phyloP scores from a whole-genome alignment of 2,113 vertebrate genomes.

The Stercorarius parasiticus region DNA sequence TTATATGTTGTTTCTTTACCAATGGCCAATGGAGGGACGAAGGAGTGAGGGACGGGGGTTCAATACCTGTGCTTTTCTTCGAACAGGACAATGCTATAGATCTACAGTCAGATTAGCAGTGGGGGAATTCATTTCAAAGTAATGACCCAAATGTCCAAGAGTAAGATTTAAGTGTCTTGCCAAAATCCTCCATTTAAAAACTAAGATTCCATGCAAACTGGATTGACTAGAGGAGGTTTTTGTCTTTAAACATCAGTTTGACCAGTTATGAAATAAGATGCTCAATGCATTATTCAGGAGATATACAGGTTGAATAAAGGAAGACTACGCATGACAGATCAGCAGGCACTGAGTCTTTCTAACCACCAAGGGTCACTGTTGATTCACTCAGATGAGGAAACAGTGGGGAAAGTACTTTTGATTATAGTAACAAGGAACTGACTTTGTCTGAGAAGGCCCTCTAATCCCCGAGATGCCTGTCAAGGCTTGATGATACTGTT shows the following conservation, averaged over 20 bases:
- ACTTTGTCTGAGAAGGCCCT: not conserved
- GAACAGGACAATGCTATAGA: not conserved
- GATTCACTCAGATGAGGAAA: constrained; percentile 14
- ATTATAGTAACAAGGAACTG: not conserved
- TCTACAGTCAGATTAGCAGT: not conserved
- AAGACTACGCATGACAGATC: not conserved
- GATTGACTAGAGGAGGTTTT: not conserved
- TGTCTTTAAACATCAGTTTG: not conserved
- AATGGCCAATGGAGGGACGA: not conserved
- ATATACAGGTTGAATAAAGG: not conserved
- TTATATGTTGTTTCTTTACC: not conserved
- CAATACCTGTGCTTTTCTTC: not conserved
- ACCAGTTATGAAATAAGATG: not conserved
- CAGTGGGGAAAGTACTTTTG: not conserved
- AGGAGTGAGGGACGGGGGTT: not conserved
- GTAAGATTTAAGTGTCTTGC: not conserved
- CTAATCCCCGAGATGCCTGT: not conserved
- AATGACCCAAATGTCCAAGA: not conserved
- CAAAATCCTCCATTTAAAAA: not conserved
- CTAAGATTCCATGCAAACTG: not conserved
- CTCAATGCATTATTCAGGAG: not conserved
- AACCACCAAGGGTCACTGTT: constrained; percentile 68
- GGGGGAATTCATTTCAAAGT: not conserved
- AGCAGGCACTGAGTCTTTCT: constrained; percentile 11
- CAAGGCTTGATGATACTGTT: not conserved